Evolutionary conservation across 53 echinoderm and acorn worm genomes (phyloP).

Genomic region (Antedon mediterranea): DNA sequence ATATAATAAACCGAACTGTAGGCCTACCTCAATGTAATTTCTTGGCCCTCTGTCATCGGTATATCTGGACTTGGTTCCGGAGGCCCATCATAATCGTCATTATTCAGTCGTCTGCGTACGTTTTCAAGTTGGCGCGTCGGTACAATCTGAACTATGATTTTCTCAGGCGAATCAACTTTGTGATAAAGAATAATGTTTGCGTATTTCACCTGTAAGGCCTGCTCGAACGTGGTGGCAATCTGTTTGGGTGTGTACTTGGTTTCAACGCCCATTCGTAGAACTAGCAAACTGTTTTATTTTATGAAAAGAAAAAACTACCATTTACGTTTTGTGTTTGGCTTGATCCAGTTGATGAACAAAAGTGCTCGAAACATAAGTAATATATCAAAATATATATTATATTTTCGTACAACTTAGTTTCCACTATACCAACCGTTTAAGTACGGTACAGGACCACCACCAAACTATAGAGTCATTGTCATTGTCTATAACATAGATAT

Average conservation of each 20-base stretch:
- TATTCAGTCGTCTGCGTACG: constrained; percentile 42
- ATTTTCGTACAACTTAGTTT: too few relatives aligned
- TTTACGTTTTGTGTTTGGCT: too few relatives aligned
- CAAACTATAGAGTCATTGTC: too few relatives aligned
- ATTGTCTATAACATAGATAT: too few relatives aligned
- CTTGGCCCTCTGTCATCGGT: constrained; percentile 77
- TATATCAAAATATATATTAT: too few relatives aligned
- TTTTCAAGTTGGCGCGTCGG: constrained; percentile 61
- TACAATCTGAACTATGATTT: constrained; percentile 54
- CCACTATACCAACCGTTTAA: too few relatives aligned
- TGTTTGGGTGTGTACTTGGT: constrained; percentile 50
- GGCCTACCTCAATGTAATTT: constrained; percentile 79
- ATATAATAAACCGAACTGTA: too few relatives aligned
- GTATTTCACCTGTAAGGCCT: constrained; percentile 72
- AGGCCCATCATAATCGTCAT: constrained; percentile 65
- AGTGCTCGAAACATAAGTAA: too few relatives aligned
- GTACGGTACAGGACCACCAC: too few relatives aligned
- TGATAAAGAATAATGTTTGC: constrained; percentile 67
- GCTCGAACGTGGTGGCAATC: constrained; percentile 64
- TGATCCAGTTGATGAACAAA: too few relatives aligned
- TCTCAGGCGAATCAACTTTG: constrained; percentile 57
- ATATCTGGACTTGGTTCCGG: constrained; percentile 65
- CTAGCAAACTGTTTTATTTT: constrained; percentile 30
- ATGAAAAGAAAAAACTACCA: not conserved
- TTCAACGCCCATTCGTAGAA: constrained; percentile 60